A percentile compares a stretch with the other conserved stretches of the same genome.
Conservation (phyloP, 2,797 vertebrate genomes). For the Coranthus polyacanthus region DNA sequence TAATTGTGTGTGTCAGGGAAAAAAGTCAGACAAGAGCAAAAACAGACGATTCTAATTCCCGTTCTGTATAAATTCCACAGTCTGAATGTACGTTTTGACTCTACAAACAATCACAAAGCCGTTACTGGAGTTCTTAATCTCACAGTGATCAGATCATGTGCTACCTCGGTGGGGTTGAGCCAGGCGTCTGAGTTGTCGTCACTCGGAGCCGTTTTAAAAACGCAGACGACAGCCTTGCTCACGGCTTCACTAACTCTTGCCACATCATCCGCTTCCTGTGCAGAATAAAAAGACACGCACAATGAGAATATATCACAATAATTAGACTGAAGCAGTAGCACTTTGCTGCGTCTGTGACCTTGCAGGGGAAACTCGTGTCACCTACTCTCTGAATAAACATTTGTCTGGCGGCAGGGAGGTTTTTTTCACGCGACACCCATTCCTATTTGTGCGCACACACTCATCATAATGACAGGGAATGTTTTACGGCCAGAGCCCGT, state of each 20-base stretch:
- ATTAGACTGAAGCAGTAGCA: not conserved
- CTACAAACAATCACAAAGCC: no score
- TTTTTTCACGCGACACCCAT: slow-evolving; percentile 24
- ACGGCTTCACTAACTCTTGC: slow-evolving; percentile 92
- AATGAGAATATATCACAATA: not conserved
- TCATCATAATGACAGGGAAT: slow-evolving; percentile 61
- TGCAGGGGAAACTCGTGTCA: slow-evolving; percentile 15
- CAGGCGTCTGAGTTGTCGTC: slow-evolving; percentile 83
- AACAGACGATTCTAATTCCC: no score
- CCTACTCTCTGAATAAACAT: slow-evolving; percentile 28
- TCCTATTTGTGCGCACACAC: slow-evolving; percentile 34
- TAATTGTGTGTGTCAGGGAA: no score
- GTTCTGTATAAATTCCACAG: no score
- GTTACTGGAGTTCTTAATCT: no score
- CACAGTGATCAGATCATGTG: not conserved
- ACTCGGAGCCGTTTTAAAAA: slow-evolving; percentile 87
- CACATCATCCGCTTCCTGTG: slow-evolving; percentile 90
- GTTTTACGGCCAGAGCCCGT: slow-evolving; percentile 29
- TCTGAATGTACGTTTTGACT: no score
- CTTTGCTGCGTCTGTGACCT: slow-evolving; percentile 44
- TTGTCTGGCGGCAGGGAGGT: slow-evolving; percentile 16
- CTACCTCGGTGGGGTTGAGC: slow-evolving; percentile 97
- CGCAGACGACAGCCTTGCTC: slow-evolving; percentile 89
- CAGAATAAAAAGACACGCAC: slow-evolving; percentile 24
- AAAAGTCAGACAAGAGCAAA: no score